Evolutionary conservation across 1,140 invertebrate species (phyloP).

Genomic region (Littorina saxatilis): DNA sequence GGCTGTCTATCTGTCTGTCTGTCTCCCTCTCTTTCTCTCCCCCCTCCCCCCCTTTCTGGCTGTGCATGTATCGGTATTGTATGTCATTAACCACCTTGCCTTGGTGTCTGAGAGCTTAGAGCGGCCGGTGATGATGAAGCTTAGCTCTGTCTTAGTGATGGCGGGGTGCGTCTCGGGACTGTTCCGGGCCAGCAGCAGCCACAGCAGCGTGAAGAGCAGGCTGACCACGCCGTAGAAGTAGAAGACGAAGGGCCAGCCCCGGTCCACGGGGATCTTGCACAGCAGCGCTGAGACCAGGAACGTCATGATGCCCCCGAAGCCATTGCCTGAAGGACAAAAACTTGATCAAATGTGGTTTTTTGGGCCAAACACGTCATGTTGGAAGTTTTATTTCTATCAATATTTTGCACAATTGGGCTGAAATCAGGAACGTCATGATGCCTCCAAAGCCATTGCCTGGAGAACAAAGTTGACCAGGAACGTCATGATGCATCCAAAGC

Average conservation of each 20-base stretch:
- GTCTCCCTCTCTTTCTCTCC: too few species aligned
- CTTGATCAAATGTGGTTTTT: constrained; percentile 33
- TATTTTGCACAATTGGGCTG: constrained; percentile 59
- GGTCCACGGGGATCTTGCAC: constrained; percentile 48
- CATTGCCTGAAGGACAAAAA: constrained; percentile 32
- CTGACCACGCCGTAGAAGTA: constrained; percentile 58
- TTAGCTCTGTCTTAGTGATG: constrained; percentile 24
- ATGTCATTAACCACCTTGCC: too few species aligned
- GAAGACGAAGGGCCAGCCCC: constrained; percentile 65
- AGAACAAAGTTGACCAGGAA: constrained; percentile 41
- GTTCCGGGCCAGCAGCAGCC: constrained; percentile 25
- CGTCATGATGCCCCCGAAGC: constrained; percentile 60
- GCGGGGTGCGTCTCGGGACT: constrained; percentile 13
- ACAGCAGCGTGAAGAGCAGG: constrained; percentile 24
- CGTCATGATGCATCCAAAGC: constrained; percentile 59
- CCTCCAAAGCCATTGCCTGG: constrained; percentile 54
- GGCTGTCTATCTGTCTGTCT: too few species aligned
- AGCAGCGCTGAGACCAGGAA: constrained; percentile 61
- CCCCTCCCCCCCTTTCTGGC: too few species aligned
- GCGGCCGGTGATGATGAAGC: constrained; percentile 15
- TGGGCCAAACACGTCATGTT: neutral
- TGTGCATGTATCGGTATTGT: too few species aligned
- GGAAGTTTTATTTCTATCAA: too few species aligned
- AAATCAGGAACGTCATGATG: constrained; percentile 58
- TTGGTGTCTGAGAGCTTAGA: too few species aligned